These are phyloP conservation scores for Caenorhabditis afra DNA, from an alignment of 2,888 invertebrate species.

Conservation along the genomic window DNA sequence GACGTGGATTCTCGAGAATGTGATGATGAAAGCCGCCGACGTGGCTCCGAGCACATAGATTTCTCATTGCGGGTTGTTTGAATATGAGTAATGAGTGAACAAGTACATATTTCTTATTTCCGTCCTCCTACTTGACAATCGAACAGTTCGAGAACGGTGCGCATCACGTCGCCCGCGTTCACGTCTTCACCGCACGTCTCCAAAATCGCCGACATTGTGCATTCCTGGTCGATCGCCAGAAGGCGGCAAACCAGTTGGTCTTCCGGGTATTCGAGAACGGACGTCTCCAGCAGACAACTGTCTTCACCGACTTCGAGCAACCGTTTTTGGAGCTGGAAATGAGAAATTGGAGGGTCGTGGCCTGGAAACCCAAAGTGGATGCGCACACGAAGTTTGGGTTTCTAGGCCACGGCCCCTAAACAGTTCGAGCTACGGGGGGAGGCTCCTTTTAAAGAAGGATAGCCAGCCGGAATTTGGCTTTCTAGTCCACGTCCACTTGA, in stretches of 20 bases:
- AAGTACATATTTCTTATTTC: too few relatives aligned
- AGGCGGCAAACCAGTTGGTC: neutral
- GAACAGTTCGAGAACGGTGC: neutral
- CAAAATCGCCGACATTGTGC: neutral
- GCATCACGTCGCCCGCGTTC: neutral
- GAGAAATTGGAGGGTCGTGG: neutral
- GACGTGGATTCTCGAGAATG: conserved; percentile 44
- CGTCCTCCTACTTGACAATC: too few relatives aligned
- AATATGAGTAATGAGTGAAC: too few relatives aligned
- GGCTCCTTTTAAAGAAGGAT: too few relatives aligned
- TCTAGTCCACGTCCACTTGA: too few relatives aligned
- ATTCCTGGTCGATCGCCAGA: neutral
- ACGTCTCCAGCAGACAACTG: neutral
- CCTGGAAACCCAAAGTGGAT: neutral
- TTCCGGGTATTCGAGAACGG: neutral
- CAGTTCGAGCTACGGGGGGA: too few relatives aligned
- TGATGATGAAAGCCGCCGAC: too few relatives aligned
- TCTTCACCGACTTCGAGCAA: neutral
- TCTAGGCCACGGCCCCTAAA: too few relatives aligned
- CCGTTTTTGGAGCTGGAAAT: neutral
- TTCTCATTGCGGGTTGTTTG: too few relatives aligned
- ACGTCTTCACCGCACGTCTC: neutral
- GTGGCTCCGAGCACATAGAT: too few relatives aligned
- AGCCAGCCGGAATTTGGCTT: too few relatives aligned
- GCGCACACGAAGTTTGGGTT: too few relatives aligned